Evolutionary conservation across 2,888 invertebrate species (phyloP), one percentile per base, ranked within the genome.

Genomic region (Eilema caniola): DNA sequence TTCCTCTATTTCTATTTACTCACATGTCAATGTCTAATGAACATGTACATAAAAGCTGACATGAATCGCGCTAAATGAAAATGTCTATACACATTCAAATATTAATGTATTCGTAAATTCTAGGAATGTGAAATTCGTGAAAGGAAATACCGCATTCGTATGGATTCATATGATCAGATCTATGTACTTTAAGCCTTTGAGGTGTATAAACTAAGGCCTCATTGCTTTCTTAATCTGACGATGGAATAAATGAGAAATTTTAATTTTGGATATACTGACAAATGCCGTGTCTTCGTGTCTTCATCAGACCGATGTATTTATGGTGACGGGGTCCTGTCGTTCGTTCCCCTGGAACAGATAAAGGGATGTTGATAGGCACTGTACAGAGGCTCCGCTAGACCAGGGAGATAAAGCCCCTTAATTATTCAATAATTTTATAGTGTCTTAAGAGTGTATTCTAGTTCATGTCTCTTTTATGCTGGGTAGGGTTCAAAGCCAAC

Each of bases 141-240:
- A 53, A 53, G n/a, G 53, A 10, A 53, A n/a, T 53, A 53, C n/a
- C n/a, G 20, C 2, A n/a, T 53, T 53, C n/a, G 10, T 53, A 53
- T 53, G 53, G 53, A 53, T 53, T 53, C 53, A 53, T n/a, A n/a
- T 53, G n/a, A 53, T 53, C 20, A 53, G 53, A 53, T 53, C 53
- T 47, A 47, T 7, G 47, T 47, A 5, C 41, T 20, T 47, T 47
- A 47, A 20, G 7, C 47, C 47, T 53, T 53, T n/a, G 8, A 53
- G 53, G 53, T 53, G 20, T 5, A 47, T 47, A 41, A 14, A 47
- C 20, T 47, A 47, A 47, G 16, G 14, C 47, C 7, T 16, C 14
- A 47, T 20, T 47, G 7, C 20, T 47, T 53, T 53, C 53, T 53
- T 53, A 10, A 53, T 53, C n/a, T n/a, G n/a, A n/a, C n/a, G n/a